Percentiles rank a stretch among this genome's conserved stretches.
phyloP scores from a whole-genome alignment of 2,888 invertebrate genomes.

The Nowickia ferox region DNA sequence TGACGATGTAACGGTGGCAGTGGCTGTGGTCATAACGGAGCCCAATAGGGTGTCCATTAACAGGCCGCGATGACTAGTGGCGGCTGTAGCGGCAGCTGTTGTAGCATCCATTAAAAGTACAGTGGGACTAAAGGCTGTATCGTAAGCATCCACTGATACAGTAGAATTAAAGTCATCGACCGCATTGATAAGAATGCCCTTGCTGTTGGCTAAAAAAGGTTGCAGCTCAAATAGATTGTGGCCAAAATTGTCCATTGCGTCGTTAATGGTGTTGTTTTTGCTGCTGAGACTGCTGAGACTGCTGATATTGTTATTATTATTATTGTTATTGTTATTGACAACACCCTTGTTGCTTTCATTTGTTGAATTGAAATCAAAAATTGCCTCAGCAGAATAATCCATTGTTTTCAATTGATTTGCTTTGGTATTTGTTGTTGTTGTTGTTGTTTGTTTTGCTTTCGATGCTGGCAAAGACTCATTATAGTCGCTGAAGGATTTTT shows the following conservation, averaged over 20 bases:
- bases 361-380: constrained; percentile 62
- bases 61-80: constrained; percentile 57
- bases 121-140: constrained; percentile 64
- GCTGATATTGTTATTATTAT: constrained; percentile 11
- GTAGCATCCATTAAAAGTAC: constrained; percentile 51
- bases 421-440: constrained; percentile 31
- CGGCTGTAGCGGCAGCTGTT: constrained; percentile 58
- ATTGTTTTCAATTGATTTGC: constrained; percentile 52
- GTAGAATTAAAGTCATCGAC: constrained; percentile 61
- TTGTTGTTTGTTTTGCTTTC: constrained; percentile 13
- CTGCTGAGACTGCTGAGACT: constrained; percentile 14
- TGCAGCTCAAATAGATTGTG: constrained; percentile 63
- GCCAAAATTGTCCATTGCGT: constrained; percentile 62
- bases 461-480: constrained; percentile 37
- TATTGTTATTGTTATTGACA: constrained; percentile 19
- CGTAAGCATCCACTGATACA: constrained; percentile 57
- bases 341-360: constrained; percentile 28
- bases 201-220: constrained; percentile 57
- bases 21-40: constrained; percentile 79
- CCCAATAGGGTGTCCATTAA: constrained; percentile 75
- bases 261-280: constrained; percentile 38
- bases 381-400: constrained; percentile 61
- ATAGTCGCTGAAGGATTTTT: constrained; percentile 41
- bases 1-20: constrained; percentile 76
- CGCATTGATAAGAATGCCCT: constrained; percentile 28